Evolutionary conservation across 2,113 vertebrate species (phyloP).

Genomic region (Glaucomys volans): DNA sequence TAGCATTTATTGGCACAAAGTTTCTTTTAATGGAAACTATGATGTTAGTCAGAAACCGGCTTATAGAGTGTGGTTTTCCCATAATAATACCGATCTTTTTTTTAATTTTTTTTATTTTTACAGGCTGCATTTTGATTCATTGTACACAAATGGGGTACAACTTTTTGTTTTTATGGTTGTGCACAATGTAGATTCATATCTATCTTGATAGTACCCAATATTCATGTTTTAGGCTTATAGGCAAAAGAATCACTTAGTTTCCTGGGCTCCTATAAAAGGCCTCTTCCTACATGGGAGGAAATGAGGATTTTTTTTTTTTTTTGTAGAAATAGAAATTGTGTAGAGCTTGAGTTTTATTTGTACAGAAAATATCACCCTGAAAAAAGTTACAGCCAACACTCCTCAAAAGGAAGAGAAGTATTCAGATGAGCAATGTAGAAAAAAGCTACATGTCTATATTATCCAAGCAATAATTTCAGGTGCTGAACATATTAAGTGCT

Average conservation of each 20-base stretch:
- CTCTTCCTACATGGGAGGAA: neutral
- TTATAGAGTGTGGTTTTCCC: neutral
- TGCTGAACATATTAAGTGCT: neutral
- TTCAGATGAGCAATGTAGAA: neutral
- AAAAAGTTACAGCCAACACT: neutral
- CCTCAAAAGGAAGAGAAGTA: constrained; percentile 33
- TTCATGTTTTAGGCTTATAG: neutral
- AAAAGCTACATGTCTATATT: neutral
- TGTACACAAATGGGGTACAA: too few species aligned
- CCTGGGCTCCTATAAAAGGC: neutral
- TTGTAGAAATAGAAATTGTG: neutral
- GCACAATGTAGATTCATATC: too few species aligned
- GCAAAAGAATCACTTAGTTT: neutral
- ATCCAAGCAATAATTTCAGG: neutral
- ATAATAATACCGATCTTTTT: neutral
- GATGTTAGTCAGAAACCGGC: neutral
- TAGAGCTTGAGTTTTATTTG: neutral
- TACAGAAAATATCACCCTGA: neutral
- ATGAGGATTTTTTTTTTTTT: neutral
- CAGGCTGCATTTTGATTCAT: too few species aligned
- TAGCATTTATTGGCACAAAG: neutral
- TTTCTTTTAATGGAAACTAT: neutral
- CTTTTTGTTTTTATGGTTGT: too few species aligned
- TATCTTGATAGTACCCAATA: neutral
- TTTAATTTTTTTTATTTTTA: too few species aligned